phyloP scores from a whole-genome alignment of 2,888 invertebrate genomes.

The Mechanitis mazaeus region DNA sequence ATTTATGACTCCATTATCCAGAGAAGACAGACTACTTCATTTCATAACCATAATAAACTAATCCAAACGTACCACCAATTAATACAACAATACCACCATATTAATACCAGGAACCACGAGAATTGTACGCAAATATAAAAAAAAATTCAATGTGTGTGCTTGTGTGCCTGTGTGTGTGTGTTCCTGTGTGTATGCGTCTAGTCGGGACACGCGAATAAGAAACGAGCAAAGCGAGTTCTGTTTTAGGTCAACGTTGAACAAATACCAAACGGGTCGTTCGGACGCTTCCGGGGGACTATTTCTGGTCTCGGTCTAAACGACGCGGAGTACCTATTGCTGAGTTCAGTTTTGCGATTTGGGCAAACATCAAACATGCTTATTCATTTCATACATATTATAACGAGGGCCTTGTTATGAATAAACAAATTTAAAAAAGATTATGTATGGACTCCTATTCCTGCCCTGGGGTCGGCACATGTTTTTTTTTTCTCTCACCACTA shows the following conservation, averaged over 20 bases:
- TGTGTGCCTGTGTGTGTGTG: neutral
- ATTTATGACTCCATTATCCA: constrained; percentile 1
- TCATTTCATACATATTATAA: too few relatives aligned
- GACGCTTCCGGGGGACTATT: constrained; percentile 74
- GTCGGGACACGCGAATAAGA: constrained; percentile 52
- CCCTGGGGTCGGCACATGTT: too few relatives aligned
- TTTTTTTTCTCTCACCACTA: constrained; percentile 6
- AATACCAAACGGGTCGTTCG: constrained; percentile 76
- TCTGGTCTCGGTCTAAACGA: constrained; percentile 69
- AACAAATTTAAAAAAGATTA: too few relatives aligned
- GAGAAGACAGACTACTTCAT: neutral
- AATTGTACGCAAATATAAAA: too few relatives aligned
- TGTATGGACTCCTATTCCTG: too few relatives aligned
- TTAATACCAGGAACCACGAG: too few relatives aligned
- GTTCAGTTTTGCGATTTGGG: constrained; percentile 54
- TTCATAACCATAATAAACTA: too few relatives aligned
- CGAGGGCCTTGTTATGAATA: too few relatives aligned
- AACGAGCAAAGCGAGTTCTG: constrained; percentile 74
- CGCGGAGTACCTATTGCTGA: constrained; percentile 47
- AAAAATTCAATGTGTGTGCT: neutral
- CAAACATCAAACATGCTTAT: constrained; percentile 14
- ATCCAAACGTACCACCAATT: too few relatives aligned
- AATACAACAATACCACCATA: too few relatives aligned
- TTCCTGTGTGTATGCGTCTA: constrained; percentile 6
- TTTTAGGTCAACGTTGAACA: constrained; percentile 77